Base-by-base conservation (phyloP, 2,797 vertebrate genomes). In the Clarias fuscus region DNA sequence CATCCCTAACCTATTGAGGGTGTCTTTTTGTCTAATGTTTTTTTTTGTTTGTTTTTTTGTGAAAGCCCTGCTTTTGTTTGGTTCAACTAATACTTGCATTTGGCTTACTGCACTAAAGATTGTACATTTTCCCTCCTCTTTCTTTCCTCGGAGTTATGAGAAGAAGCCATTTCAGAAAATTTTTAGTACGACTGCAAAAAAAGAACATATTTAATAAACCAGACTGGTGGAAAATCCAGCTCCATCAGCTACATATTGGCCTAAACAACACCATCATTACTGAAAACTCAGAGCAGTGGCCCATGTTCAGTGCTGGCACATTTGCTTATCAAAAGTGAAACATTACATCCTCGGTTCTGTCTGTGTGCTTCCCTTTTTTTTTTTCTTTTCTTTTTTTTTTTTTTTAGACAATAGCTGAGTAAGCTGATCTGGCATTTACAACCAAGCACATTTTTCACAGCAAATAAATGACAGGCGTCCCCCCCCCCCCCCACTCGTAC, bases 341-440 rank as follows among this genome's bases (percentile, higher is more conserved):
- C 40, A 65, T 43, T 59, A 4, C 78, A 64, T 65, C 37, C 20
- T 43, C 13, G 3, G 7, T 27, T 14, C 24, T 59, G 53, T 72
- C 40, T 59, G 33, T 40, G 20, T 62, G 22, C 33, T 43, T 72
- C 8, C 20, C n/a, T 14, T 56, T 56, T 56, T 56, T 4, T 56
- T 53, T 53, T 53, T 83, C 72, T 72, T 58, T 43, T 30, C 30
- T 53, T 53, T 53, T 14, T 53, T 56, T 56, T 56, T 56, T 83
- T 83, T 72, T 58, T 43, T n/a, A 61, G 33, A 72, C 68, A 73
- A 72, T 37, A 64, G 61, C 79, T 81, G 37, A 72, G 68, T 40
- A 83, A 68, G 65, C 70, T 43, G 70, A 61, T 84, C 15, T 43
- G 70, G 37, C 37, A 84, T 84, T 84, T 73, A 84, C 22, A 71